Evolutionary conservation across 2,888 invertebrate species (phyloP), one percentile per base, ranked within the genome.

Genomic region (Uropetala carovei): DNA sequence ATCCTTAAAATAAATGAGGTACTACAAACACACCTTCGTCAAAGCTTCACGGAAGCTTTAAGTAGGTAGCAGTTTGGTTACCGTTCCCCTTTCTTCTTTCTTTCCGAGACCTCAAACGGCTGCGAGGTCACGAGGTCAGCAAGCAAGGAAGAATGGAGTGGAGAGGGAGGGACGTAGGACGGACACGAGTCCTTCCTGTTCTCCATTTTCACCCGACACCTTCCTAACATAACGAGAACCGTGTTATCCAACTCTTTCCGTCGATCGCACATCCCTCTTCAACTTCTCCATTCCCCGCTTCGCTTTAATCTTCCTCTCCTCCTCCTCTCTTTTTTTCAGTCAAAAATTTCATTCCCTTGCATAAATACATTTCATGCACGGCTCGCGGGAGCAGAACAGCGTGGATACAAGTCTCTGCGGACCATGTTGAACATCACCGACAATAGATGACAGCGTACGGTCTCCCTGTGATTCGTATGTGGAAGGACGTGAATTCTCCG

Each of bases 1-100:
- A 22, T 27, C 75, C 75, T 22, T 75, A 75, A 75, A 75, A 75
- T 75, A 22, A 75, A 75, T 75, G 75, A 43, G 43, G n/a, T n/a
- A n/a, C n/a, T 43, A 43, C 43, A 43, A 43, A 1, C 27, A 13
- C 13, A 22, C 27, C 75, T 27, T 75, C 27, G 18, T 68, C 8
- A n/a, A 22, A 13, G 10, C 10, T 8, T n/a, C 68, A 18, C n/a
- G 9, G 75, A 27, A 68, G 16, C 22, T 18, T 68, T 10, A 68
- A 68, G 68, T n/a, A 22, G n/a, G 68, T n/a, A 22, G n/a, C 68
- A 68, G 22, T 68, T 68, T 68, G 68, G 27, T 18, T 68, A 22
- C n/a, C n/a, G n/a, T 22, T 27, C 75, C 75, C 43, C 75, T 75
- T 27, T 75, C 22, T 1, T 22, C 75, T 27, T 75, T 75, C 27